phyloP scores from a whole-genome alignment of 2,888 invertebrate species.

The Synergus japonicus region DNA sequence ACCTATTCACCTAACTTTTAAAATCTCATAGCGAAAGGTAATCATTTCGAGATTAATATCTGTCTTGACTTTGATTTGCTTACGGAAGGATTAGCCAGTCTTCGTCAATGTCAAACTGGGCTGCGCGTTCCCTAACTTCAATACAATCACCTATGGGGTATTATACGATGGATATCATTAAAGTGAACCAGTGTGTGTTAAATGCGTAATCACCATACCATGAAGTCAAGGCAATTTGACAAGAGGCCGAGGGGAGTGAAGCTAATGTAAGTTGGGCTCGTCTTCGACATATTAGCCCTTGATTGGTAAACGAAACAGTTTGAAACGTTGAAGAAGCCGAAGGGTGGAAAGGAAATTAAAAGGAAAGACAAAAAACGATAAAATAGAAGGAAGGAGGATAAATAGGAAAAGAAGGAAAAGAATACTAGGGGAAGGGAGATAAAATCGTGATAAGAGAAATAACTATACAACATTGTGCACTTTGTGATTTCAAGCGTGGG shows the following conservation, averaged over 20 bases:
- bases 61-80: neutral
- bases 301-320: constrained; percentile 11
- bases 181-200: constrained; percentile 20
- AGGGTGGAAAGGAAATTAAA: neutral
- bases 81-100: constrained; percentile 10
- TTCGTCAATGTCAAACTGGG: constrained; percentile 13
- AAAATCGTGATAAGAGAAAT: constrained; percentile 11
- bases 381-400: neutral
- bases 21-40: neutral
- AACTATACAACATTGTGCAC: constrained; percentile 33
- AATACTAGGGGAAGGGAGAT: neutral
- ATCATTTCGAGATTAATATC: neutral
- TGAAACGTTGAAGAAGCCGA: constrained; percentile 24
- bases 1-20: neutral
- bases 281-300: constrained; percentile 25
- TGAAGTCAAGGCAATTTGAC: constrained; percentile 38
- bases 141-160: neutral
- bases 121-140: neutral
- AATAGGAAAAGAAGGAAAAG: neutral
- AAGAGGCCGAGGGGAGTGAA: neutral
- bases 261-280: constrained; percentile 19
- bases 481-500: constrained; percentile 39
- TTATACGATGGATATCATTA: neutral
- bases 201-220: constrained; percentile 25
- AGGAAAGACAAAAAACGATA: neutral